These are phyloP conservation scores for Mythimna lalbum DNA, from an alignment of 2,888 invertebrate species.

Conservation along the genomic window DNA sequence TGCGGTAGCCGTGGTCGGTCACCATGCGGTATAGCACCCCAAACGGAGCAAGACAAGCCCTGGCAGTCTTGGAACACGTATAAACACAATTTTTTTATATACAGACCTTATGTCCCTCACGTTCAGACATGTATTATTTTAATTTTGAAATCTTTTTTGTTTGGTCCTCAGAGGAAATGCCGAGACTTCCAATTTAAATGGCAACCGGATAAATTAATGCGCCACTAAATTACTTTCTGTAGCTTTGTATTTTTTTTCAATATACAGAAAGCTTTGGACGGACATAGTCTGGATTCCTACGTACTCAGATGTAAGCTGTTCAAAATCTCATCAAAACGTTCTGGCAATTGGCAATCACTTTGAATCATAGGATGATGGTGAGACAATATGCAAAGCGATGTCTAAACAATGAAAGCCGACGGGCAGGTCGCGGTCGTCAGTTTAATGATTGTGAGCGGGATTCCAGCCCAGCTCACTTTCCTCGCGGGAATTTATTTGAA, in stretches of 20 bases:
- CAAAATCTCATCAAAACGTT: neutral
- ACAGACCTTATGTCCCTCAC: slow-evolving; percentile 73
- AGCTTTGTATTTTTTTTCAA: slow-evolving; percentile 51
- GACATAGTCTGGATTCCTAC: slow-evolving; percentile 42
- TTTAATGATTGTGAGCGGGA: slow-evolving; percentile 78
- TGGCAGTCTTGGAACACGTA: slow-evolving; percentile 78
- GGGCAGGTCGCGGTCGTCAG: slow-evolving; percentile 79
- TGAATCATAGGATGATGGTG: slow-evolving; percentile 75
- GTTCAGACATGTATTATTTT: slow-evolving; percentile 68
- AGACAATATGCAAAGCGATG: slow-evolving; percentile 79
- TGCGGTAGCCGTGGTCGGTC: slow-evolving; percentile 70
- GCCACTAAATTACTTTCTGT: slow-evolving; percentile 39
- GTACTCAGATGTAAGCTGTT: neutral
- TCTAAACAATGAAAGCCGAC: slow-evolving; percentile 84
- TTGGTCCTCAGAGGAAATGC: slow-evolving; percentile 81
- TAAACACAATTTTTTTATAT: slow-evolving; percentile 72
- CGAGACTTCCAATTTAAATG: slow-evolving; percentile 81
- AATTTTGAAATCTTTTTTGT: slow-evolving; percentile 75
- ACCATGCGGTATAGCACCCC: slow-evolving; percentile 70
- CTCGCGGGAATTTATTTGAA: slow-evolving; percentile 79
- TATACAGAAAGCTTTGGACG: slow-evolving; percentile 42
- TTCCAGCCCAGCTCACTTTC: slow-evolving; percentile 82
- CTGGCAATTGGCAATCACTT: slow-evolving; percentile 45
- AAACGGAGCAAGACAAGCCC: slow-evolving; percentile 67
- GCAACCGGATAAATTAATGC: slow-evolving; percentile 77